A percentile compares a stretch with the other conserved stretches of the same genome.
Conservation (phyloP, 1,140 invertebrate species). For the Coboldia fuscipes region DNA sequence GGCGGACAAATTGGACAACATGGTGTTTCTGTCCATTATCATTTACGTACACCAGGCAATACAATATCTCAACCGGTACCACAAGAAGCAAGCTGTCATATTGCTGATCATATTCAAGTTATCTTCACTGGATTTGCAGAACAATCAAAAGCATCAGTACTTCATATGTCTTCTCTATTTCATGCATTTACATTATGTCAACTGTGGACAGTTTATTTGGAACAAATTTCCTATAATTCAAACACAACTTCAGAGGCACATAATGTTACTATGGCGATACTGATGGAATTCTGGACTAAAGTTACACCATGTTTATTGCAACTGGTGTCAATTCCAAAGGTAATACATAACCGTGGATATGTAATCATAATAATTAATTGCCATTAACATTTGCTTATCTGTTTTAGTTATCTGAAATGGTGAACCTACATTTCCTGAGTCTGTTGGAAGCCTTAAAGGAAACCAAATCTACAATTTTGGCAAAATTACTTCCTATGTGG, state of each 20-base stretch:
- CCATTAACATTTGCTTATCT: not conserved
- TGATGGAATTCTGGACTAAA: slow-evolving; percentile 98
- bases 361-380: not conserved
- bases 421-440: slow-evolving; percentile 90
- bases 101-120: slow-evolving; percentile 93
- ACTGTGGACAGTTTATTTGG: slow-evolving; percentile 97
- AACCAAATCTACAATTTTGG: slow-evolving; percentile 80
- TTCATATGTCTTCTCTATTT: slow-evolving; percentile 82
- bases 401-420: slow-evolving; percentile 83
- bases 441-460: slow-evolving; percentile 89
- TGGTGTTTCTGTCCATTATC: slow-evolving; percentile 7
- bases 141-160: slow-evolving; percentile 70
- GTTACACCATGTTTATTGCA: slow-evolving; percentile 89
- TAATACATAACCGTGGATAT: slow-evolving; percentile 34
- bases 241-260: slow-evolving; percentile 43
- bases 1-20: slow-evolving; percentile 16
- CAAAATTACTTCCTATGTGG: slow-evolving; percentile 68
- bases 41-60: slow-evolving; percentile 16
- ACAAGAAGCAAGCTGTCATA: slow-evolving; percentile 84
- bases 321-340: slow-evolving; percentile 80
- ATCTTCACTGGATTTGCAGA: slow-evolving; percentile 91
- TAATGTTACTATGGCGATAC: slow-evolving; percentile 50
- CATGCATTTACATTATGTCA: slow-evolving; percentile 67
- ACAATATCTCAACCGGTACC: slow-evolving; percentile 69
- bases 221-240: slow-evolving; percentile 55